Percentiles rank a stretch among this genome's conserved stretches.
These are phyloP conservation scores for Rhodinocichla rosea DNA, from an alignment of 2,113 vertebrate genomes.

Conservation along the genomic window DNA sequence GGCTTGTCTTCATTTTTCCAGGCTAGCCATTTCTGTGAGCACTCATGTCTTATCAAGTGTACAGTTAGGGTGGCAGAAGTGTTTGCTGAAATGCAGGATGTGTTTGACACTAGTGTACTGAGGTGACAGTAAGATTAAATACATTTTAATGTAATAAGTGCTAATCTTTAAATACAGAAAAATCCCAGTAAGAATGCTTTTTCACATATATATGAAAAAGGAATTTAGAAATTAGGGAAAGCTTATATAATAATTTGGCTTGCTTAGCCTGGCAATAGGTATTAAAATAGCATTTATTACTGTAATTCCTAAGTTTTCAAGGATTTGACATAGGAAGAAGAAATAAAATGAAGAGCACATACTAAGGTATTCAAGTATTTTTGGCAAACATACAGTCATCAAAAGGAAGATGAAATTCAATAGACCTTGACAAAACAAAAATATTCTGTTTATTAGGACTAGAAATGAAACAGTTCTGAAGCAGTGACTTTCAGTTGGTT, in stretches of 20 bases:
- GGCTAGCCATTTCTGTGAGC: background rate
- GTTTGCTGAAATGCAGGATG: slow-evolving; percentile 16
- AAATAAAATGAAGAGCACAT: background rate
- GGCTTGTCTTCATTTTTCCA: background rate
- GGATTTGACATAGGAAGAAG: background rate
- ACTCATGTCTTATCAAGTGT: background rate
- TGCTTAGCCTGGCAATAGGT: background rate
- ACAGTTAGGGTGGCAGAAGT: background rate
- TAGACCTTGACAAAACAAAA: background rate
- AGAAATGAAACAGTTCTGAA: background rate
- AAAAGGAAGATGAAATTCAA: slow-evolving; percentile 1
- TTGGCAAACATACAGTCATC: background rate
- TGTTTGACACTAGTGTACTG: background rate
- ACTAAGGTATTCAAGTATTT: background rate
- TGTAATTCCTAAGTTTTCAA: background rate
- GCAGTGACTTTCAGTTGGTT: background rate
- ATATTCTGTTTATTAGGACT: background rate
- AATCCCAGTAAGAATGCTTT: background rate
- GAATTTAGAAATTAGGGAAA: slow-evolving; percentile 13
- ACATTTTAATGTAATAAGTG: background rate
- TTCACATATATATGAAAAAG: background rate
- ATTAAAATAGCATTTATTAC: slow-evolving; percentile 24
- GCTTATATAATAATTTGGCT: background rate
- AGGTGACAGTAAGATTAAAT: slow-evolving; percentile 44
- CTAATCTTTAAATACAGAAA: background rate